Base-by-base conservation (phyloP, 2,113 vertebrate species). In the Cranoglanis bouderius region DNA sequence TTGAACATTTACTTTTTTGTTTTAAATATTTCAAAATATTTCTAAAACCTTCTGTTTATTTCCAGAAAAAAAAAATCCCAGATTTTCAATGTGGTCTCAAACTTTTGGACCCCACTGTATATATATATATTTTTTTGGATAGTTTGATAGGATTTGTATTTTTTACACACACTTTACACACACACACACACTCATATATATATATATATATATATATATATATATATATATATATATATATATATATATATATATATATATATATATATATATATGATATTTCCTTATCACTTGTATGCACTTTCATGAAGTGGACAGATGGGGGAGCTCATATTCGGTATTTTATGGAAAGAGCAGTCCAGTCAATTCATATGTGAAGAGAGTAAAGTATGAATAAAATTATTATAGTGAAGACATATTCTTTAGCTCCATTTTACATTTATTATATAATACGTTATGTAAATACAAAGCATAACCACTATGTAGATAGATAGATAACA, bases 321-420 rank as follows among this genome's bases (percentile, higher is more conserved):
- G 91, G 75, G 87, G 90, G 91, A 92, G 89, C 87, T 89, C 93
- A 90, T 92, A 92, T 83, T 93, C 93, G 90, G 91, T 32, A 10
- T 51, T 38, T 14, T 29, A 19, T 16, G 43, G 13, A 8, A 83
- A 24, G 32, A 77, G 87, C 51, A 51, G 29, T 49, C 7, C 75
- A 55, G 86, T 65, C 59, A 26, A 14, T 1, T 72, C 49, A 32
- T 51, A 67, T 21, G 0, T 19, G 13, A 43, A 26, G 16, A 38
- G 14, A 21, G 9, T 46, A 10, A n/a, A 59, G 5, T 57, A 26
- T 26, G 7, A 26, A 38, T 35, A 16, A 3, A 12, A 61, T 72
- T 51, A 63, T 80, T 63, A 14, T n/a, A n/a, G 61, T 49, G 9
- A 86, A 12, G 7, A 29, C 19, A 51, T n/a, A 29, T 57, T 57